These are phyloP conservation scores for Drosophila yooni DNA, from an alignment of 2,888 invertebrate species.

Conservation along the genomic window DNA sequence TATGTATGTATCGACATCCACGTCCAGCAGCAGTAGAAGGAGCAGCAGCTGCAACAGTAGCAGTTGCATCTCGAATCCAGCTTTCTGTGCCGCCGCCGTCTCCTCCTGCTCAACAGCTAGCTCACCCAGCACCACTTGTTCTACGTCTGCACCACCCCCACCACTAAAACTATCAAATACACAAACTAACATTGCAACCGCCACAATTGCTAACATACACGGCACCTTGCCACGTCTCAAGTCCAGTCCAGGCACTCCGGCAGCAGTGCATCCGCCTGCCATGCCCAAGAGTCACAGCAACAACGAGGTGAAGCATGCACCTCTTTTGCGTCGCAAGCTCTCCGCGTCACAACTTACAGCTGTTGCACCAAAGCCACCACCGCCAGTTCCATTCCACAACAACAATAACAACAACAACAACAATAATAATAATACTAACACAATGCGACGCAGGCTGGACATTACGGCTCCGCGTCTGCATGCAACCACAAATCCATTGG, in stretches of 20 bases:
- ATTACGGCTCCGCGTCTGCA: constrained; percentile 86
- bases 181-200: constrained; percentile 43
- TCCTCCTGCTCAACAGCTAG: constrained; percentile 49
- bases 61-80: constrained; percentile 61
- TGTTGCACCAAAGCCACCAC: constrained; percentile 27
- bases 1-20: constrained; percentile 84
- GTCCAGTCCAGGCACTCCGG: constrained; percentile 36
- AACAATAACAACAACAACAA: constrained; percentile 28
- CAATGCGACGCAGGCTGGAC: constrained; percentile 84
- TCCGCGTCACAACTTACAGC: constrained; percentile 33
- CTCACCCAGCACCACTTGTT: constrained; percentile 57
- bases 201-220: constrained; percentile 72
- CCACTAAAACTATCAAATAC: constrained; percentile 36
- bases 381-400: constrained; percentile 37
- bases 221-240: constrained; percentile 65
- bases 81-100: constrained; percentile 58
- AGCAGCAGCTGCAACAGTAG: constrained; percentile 75
- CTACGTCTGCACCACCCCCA: constrained; percentile 52
- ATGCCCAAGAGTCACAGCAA: constrained; percentile 76
- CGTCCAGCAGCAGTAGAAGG: constrained; percentile 78
- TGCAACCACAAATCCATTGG: constrained; percentile 87
- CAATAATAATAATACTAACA: constrained; percentile 56
- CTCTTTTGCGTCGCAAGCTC: constrained; percentile 63
- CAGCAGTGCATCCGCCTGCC: constrained; percentile 64
- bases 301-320: constrained; percentile 56